Percentiles rank a stretch among this genome's conserved stretches.
phyloP scores from a whole-genome alignment of 2,797 vertebrate species.

The Amniataba percoides region DNA sequence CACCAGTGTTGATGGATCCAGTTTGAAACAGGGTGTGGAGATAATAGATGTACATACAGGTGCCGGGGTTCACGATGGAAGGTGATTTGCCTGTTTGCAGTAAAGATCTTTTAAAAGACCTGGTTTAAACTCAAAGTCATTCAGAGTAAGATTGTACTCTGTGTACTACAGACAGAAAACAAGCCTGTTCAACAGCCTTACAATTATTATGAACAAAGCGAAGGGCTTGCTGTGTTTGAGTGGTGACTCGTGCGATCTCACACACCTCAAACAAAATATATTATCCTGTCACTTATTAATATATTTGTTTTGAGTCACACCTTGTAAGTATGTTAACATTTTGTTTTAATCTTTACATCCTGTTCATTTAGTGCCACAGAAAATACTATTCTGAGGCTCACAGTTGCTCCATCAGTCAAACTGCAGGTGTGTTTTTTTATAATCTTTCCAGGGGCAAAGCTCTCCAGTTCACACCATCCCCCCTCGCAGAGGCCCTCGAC shows the following conservation, averaged over 20 bases:
- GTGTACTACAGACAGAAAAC: neutral
- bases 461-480: conserved; percentile 30
- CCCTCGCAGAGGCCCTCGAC: conserved; percentile 58
- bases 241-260: neutral
- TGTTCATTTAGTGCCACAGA: neutral
- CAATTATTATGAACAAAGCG: neutral
- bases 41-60: neutral
- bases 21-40: conserved; percentile 26
- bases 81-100: neutral
- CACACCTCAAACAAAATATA: conserved; percentile 9
- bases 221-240: neutral
- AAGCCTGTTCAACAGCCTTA: neutral
- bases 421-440: neutral
- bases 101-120: conserved; percentile 22
- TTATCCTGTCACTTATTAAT: neutral
- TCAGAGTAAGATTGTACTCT: too few relatives aligned
- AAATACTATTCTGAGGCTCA: neutral
- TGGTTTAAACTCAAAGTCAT: conserved; percentile 7
- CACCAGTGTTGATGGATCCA: conserved; percentile 20
- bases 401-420: neutral
- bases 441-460: conserved; percentile 58
- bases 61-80: neutral
- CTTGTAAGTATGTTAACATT: neutral
- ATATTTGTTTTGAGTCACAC: neutral
- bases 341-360: neutral